Evolutionary conservation across 2,888 invertebrate genomes (phyloP), one percentile per base, ranked within the genome.

Genomic region (Agriotes lineatus): DNA sequence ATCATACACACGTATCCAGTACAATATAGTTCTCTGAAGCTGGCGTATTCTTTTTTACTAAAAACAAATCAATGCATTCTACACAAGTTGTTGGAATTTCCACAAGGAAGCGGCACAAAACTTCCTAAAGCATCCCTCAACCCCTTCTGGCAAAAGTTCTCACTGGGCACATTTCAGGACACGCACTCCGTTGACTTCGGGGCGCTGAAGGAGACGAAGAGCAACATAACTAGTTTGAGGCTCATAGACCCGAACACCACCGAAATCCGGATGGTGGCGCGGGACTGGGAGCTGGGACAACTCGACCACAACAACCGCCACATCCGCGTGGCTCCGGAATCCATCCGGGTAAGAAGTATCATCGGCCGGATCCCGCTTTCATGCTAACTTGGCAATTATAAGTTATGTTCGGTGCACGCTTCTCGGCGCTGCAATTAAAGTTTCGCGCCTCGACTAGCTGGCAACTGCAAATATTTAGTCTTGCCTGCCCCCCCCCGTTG

Each of bases 161-260:
- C 35, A 61, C 39, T 45, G 42, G 22, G 18, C 60, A 25, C 37
- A 68, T 70, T 76, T 50, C 69, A 84, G 84, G 92, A 92, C 77
- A 85, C 92, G 7, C 89, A 91, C 73, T 90, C 89, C 1, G 76
- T 92, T 7, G 87, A 91, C 72, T 82, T 91, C 57, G 83, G 85
- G 54, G 85, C 87, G 45, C 88, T 90, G 65, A 85, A 86, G 50
- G 86, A 87, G 61, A 86, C 89, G 0, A 87, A 87, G 70, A 89
- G 91, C 0, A 93, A 92, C 77, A 90, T 93, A 1, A 91, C 92
- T 0, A 90, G 90, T 0, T 85, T 93, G 73, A 87, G 90, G 74
- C 80, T 93, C 69, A 85, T 93, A 0, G 87, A 89, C 76, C 85
- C 87, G 39, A 85, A 86, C 0, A 86, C 86, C 70, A 83, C 85